A percentile compares a stretch with the other conserved stretches of the same genome.
Evolutionary conservation across 2,888 invertebrate species (phyloP).

Genomic region (Scaptomyza parva): DNA sequence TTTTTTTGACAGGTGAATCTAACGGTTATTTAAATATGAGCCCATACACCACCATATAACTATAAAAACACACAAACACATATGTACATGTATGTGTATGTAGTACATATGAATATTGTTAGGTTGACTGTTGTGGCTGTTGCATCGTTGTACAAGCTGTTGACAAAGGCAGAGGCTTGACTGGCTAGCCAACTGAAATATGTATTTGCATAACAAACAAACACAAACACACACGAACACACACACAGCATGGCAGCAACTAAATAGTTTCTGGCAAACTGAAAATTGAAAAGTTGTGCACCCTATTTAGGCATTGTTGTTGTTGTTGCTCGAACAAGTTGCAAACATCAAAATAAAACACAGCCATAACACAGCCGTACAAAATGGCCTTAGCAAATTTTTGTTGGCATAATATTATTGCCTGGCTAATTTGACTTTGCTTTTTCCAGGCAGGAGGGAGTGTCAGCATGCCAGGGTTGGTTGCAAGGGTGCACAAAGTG

Average conservation of each 20-base stretch:
- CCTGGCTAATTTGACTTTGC: constrained; percentile 51
- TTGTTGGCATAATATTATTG: constrained; percentile 56
- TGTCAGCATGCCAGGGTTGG: constrained; percentile 1
- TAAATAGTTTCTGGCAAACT: constrained; percentile 24
- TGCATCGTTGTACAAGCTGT: constrained; percentile 24
- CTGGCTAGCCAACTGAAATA: constrained; percentile 36
- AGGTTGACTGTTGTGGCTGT: not conserved
- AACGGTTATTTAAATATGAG: constrained; percentile 76
- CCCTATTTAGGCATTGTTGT: constrained; percentile 8
- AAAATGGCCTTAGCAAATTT: constrained; percentile 49
- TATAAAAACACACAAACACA: not conserved
- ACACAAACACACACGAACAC: not conserved
- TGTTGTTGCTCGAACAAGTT: constrained; percentile 41
- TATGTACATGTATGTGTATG: not conserved
- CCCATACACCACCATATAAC: constrained; percentile 21
- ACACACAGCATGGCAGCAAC: constrained; percentile 10
- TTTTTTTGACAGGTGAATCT: constrained; percentile 70
- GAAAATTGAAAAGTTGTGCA: constrained; percentile 73
- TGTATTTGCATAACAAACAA: constrained; percentile 43
- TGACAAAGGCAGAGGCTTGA: constrained; percentile 46
- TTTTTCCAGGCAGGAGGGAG: not conserved
- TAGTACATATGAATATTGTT: not conserved
- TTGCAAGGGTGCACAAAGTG: constrained; percentile 57
- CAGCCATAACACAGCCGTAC: constrained; percentile 33
- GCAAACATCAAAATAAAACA: constrained; percentile 46